Base-by-base conservation (phyloP, 2,113 vertebrate species). In the Delphinus delphis region DNA sequence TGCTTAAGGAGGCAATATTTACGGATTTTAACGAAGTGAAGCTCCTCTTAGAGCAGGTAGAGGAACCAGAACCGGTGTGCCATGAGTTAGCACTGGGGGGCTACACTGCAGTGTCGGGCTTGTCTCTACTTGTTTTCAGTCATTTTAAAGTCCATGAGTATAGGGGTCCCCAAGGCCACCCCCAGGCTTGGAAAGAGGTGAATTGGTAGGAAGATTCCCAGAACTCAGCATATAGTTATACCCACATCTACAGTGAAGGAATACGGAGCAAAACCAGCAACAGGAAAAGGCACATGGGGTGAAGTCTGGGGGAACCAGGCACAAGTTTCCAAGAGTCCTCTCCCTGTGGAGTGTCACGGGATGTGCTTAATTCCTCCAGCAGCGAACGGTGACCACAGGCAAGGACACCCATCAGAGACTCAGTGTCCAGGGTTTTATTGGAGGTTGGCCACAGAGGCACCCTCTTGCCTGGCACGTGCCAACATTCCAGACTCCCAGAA, bases 391-490 rank as follows among this genome's bases (percentile, higher is more conserved):
- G 86, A 60, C 28, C 44, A 18, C 25, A 65, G 55, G 9, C 9
- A 13, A 73, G 55, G 50, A 38, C 36, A 23, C 17, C 15, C 14
- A 5, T 8, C 7, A n/a, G 53, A 38, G n/a, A 55, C 41, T 23
- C 12, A 0, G 2, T 3, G 25, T 26, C 25, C 44, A 17, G 6
- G 36, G 26, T 18, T 36, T 71, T 67, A 21, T 0, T 0, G 23
- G 23, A 36, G 25, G n/a, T 38, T 31, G 38, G 31, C 68, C 62
- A 15, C 2, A 1, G 1, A 25, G 36, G 47, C 33, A 55, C 41
- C n/a, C 62, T 87, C 71, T 20, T 20, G 71, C 65, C 92, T 68
- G n/a, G 63, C 84, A 44, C 4, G 9, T 21, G 33, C 55, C 68
- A 73, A 76, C n/a, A 44, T 44, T 28, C 67, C n/a, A 38, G 60